Base-by-base conservation (phyloP, 2,113 vertebrate species). In the Drymodes brunneopygia region DNA sequence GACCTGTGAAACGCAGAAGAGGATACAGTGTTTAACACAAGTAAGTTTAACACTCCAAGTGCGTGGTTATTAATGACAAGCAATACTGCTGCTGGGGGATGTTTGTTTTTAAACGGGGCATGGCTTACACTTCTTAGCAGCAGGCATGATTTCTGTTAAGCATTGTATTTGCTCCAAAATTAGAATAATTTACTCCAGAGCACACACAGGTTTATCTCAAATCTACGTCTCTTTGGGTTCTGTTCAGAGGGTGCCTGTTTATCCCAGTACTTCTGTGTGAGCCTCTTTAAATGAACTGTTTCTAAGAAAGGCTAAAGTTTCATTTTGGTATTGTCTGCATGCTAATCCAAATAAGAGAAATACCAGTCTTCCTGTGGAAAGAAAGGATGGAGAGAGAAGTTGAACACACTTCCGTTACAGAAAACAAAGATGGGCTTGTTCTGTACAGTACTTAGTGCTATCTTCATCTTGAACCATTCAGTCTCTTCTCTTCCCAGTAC, bases 371-470 rank as follows among this genome's bases (percentile, higher is more conserved):
- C 53, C 58, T 61, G 16, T 0, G 3, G 61, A 73, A 65, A 89
- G 35, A 70, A 28, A 74, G 87, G 61, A 56, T 7, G 21, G 44
- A 70, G 74, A 91, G 66, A 69, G 40, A 35, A n/a, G 36, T 6
- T 61, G 61, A 85, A 69, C 48, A 92, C 50, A 87, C 44, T 91
- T 93, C 53, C 65, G 54, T 83, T 72, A 83, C 56, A 81, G 60
- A 71, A 96, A 96, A 95, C 93, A 94, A 94, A 95, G 67, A 61
- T 18, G 28, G 56, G 10, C 57, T 93, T 94, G 40, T 90, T 93
- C 86, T 86, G 36, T 54, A 15, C 56, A 62, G n/a, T 42, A 27
- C 47, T 74, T n/a, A 90, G 74, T 48, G 24, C 65, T 75, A 44
- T 84, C 90, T 94, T 85, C 74, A 64, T 66, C 70, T 44, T 20